phyloP scores from a whole-genome alignment of 2,888 invertebrate genomes.

The Philonicus albiceps region DNA sequence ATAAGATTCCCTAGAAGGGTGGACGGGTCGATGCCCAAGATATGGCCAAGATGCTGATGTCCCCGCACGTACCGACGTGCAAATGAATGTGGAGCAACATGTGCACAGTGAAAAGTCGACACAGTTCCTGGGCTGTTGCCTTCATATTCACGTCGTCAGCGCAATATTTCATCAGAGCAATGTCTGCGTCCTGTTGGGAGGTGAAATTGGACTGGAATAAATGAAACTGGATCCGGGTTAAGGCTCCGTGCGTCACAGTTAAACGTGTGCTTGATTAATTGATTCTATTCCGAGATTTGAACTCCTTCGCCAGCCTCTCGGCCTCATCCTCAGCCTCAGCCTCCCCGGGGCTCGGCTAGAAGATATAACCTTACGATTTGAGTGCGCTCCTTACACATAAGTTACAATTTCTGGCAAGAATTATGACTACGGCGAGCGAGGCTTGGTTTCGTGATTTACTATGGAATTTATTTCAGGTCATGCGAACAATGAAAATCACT shows the following conservation, averaged over 20 bases:
- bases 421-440: slow-evolving; percentile 30
- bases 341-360: neutral
- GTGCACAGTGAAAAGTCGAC: slow-evolving; percentile 40
- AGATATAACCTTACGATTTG: slow-evolving; percentile 37
- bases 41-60: slow-evolving; percentile 39
- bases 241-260: slow-evolving; percentile 29
- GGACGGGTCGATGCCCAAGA: slow-evolving; percentile 37
- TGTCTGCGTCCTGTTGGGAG: slow-evolving; percentile 35
- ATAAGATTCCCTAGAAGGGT: slow-evolving; percentile 33
- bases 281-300: slow-evolving; percentile 27
- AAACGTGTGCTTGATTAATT: slow-evolving; percentile 40
- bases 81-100: slow-evolving; percentile 40
- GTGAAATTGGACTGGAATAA: slow-evolving; percentile 37
- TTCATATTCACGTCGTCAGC: slow-evolving; percentile 41
- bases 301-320: neutral
- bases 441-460: slow-evolving; percentile 40
- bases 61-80: slow-evolving; percentile 35
- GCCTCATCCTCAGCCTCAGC: neutral
- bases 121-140: slow-evolving; percentile 31
- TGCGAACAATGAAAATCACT: slow-evolving; percentile 44
- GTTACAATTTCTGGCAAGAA: slow-evolving; percentile 35
- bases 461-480: slow-evolving; percentile 41
- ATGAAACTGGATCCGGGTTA: slow-evolving; percentile 28
- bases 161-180: slow-evolving; percentile 29
- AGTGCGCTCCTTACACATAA: slow-evolving; percentile 26